Evolutionary conservation across 2,888 invertebrate genomes (phyloP).

Genomic region (Glyphotaelius pellucidus): DNA sequence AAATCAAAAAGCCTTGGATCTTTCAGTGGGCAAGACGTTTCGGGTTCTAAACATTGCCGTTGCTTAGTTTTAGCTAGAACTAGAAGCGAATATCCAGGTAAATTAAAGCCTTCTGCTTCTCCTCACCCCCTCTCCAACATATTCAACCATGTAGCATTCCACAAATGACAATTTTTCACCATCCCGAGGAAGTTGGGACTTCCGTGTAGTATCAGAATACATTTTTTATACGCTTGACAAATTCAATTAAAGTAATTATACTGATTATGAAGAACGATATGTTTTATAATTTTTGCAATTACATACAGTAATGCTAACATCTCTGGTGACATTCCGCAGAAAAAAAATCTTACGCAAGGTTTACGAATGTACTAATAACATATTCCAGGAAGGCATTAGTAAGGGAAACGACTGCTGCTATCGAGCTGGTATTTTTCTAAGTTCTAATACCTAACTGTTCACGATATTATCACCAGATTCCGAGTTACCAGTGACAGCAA

Average conservation of each 20-base stretch:
- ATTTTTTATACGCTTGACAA: not conserved
- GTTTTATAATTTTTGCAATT: not conserved
- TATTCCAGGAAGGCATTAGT: not conserved
- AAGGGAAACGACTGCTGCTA: not conserved
- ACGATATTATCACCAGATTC: conserved; percentile 55
- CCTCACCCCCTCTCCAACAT: not conserved
- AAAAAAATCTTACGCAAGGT: not conserved
- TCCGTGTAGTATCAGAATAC: no score
- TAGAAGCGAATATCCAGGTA: not conserved
- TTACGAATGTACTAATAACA: not conserved
- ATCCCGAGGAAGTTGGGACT: not conserved
- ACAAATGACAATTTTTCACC: not conserved
- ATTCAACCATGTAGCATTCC: not conserved
- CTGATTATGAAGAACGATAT: not conserved
- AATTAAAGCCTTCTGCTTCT: not conserved
- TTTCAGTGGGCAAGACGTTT: no score
- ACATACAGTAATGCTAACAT: not conserved
- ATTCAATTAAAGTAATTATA: not conserved
- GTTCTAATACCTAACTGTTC: conserved; percentile 19
- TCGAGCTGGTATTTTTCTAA: not conserved
- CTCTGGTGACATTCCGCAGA: not conserved
- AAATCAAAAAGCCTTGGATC: no score
- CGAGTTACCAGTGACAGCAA: conserved; percentile 49
- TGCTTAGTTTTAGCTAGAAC: no score
- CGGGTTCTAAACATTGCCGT: no score